Base-by-base conservation (phyloP, 2,113 vertebrate genomes). In the Polypterus bichir region DNA sequence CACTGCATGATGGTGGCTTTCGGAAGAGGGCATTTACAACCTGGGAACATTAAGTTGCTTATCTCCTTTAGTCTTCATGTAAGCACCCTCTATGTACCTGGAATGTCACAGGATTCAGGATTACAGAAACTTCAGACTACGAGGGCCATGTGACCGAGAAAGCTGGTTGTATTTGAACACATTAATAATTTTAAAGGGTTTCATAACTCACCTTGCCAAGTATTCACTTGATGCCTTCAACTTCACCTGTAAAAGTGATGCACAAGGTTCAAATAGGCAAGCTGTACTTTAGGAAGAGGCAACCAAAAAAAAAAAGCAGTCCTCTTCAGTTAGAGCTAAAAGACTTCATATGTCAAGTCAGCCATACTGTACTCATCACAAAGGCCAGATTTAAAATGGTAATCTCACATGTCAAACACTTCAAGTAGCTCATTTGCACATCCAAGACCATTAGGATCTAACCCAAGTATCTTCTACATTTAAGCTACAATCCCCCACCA, bases 251-350 rank as follows among this genome's bases (percentile, higher is more conserved):
- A 52, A 3, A 52, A 52, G 3, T 52, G 4, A 10, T 9, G 9
- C 49, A 51, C 49, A 51, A 51, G 6, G 51, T 3, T 27, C 27
- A 27, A 27, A 27, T 27, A 27, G 27, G 27, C 27, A 27, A 27
- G 51, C 3, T 8, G 51, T 52, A 51, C 4, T 54, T 47, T 44
- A 57, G 48, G 54, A 9, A 53, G 6, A 7, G 44, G 5, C 46
- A 1, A n/a, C 48, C 0, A n/a, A 3, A 0, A 3, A 9, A 10
- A 44, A 1, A 1, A 1, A 9, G 59, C 44, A 10, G 77, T 77
- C 81, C 79, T 64, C 3, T 46, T 86, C 83, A 85, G 84, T 66
- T 81, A 88, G 85, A 88, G 85, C 85, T 85, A 87, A 85, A 44
- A 65, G 59, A 71, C 81, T 76, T 67, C 82, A 85, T 65, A 61